These are phyloP conservation scores for Pelochelys cantorii DNA, from an alignment of 2,797 vertebrate genomes.

Conservation along the genomic window DNA sequence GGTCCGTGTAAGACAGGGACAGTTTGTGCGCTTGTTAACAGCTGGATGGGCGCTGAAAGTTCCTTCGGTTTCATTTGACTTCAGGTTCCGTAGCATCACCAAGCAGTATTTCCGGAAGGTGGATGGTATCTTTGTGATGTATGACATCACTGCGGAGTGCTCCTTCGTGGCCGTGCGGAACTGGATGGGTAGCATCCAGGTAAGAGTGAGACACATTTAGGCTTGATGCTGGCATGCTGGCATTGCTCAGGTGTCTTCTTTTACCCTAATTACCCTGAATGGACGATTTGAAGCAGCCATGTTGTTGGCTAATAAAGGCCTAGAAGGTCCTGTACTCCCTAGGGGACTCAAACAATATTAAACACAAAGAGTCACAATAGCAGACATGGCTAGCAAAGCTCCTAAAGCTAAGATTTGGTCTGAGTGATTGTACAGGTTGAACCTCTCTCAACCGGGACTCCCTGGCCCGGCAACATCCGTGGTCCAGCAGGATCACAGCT, in stretches of 20 bases:
- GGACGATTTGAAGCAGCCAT: rapidly evolving
- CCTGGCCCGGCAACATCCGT: too few relatives aligned
- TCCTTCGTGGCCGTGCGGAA: constrained; percentile 82
- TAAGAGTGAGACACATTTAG: constrained; percentile 41
- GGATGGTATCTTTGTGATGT: constrained; percentile 86
- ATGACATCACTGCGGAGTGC: constrained; percentile 80
- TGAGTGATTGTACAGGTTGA: not conserved
- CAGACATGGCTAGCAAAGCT: not conserved
- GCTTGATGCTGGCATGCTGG: rapidly evolving
- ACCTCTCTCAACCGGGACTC: too few relatives aligned
- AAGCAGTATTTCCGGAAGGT: constrained; percentile 88
- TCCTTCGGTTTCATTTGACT: constrained; percentile 26
- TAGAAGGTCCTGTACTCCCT: rapidly evolving
- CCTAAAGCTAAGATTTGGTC: not conserved
- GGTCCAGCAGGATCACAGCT: too few relatives aligned
- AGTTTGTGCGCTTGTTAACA: rapidly evolving
- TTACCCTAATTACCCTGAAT: not conserved
- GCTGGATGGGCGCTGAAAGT: not conserved
- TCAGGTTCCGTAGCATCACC: constrained; percentile 87
- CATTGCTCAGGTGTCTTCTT: rapidly evolving
- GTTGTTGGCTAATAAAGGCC: not conserved
- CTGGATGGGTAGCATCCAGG: constrained; percentile 87
- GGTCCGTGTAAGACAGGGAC: not conserved
- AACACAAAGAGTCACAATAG: not conserved
- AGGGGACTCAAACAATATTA: not conserved